phyloP scores from a whole-genome alignment of 2,797 vertebrate species.

The Sebastes taczanowskii region DNA sequence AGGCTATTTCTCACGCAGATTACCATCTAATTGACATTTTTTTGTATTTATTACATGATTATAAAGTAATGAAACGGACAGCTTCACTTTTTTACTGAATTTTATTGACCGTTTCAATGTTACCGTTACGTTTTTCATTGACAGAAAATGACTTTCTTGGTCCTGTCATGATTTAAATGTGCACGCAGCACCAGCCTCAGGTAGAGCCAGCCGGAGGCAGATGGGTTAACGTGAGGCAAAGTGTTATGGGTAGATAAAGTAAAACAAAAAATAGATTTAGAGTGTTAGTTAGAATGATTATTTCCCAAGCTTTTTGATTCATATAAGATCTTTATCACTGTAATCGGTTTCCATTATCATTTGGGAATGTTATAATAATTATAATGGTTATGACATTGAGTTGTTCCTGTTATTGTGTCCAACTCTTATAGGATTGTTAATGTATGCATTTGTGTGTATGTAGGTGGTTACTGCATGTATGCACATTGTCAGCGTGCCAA shows the following conservation, averaged over 20 bases:
- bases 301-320: not conserved
- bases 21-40: no score
- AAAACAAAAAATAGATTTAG: no score
- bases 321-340: no score
- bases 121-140: not conserved
- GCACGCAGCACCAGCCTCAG: not conserved
- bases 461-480: not conserved
- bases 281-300: not conserved
- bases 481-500: not conserved
- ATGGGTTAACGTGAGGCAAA: no score
- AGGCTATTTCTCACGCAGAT: no score
- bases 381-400: not conserved
- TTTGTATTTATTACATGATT: no score
- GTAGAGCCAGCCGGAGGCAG: not conserved
- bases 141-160: not conserved
- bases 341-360: not conserved
- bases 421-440: not conserved
- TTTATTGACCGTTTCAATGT: not conserved
- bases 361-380: not conserved
- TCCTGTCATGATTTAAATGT: not conserved
- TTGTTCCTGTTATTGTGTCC: not conserved
- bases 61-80: no score
- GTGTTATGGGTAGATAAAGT: no score
- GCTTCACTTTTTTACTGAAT: not conserved
- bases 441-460: not conserved